Percentiles rank a stretch among this genome's conserved stretches.
phyloP scores from a whole-genome alignment of 2,888 invertebrate species.

The Aphodius granarius region DNA sequence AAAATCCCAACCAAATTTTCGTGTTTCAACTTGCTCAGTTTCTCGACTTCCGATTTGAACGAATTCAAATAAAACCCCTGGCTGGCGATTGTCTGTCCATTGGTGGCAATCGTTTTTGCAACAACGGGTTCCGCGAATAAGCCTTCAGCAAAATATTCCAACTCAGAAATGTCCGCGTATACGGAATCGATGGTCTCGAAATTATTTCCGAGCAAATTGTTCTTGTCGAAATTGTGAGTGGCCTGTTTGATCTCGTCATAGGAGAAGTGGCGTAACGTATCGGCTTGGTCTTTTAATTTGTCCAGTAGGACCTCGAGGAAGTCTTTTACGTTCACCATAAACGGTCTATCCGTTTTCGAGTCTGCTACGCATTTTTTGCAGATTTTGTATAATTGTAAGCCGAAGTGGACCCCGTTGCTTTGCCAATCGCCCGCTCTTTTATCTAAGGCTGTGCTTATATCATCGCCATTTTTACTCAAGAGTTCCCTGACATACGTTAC shows the following conservation, averaged over 20 bases:
- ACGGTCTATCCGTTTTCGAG: slow-evolving; percentile 61
- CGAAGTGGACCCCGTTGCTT: slow-evolving; percentile 48
- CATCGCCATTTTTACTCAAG: slow-evolving; percentile 51
- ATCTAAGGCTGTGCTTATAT: slow-evolving; percentile 55
- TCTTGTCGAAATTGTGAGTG: neutral
- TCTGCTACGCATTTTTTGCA: slow-evolving; percentile 60
- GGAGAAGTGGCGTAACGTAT: neutral
- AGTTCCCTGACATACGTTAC: slow-evolving; percentile 61
- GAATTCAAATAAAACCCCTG: neutral
- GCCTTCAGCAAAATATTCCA: neutral
- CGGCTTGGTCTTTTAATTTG: slow-evolving; percentile 6
- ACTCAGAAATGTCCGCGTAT: neutral
- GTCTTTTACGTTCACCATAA: slow-evolving; percentile 57
- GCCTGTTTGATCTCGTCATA: slow-evolving; percentile 7
- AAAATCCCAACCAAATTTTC: neutral
- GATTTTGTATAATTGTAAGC: slow-evolving; percentile 59
- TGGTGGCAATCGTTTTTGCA: neutral
- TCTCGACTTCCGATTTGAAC: slow-evolving; percentile 1
- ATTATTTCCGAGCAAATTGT: neutral
- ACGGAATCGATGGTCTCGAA: no score
- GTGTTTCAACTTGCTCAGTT: neutral
- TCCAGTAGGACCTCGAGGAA: neutral
- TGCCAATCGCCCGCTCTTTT: slow-evolving; percentile 58
- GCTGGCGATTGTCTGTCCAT: neutral
- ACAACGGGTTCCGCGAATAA: neutral